Conservation (phyloP, 2,797 vertebrate species). For the Diplodus sargus region DNA sequence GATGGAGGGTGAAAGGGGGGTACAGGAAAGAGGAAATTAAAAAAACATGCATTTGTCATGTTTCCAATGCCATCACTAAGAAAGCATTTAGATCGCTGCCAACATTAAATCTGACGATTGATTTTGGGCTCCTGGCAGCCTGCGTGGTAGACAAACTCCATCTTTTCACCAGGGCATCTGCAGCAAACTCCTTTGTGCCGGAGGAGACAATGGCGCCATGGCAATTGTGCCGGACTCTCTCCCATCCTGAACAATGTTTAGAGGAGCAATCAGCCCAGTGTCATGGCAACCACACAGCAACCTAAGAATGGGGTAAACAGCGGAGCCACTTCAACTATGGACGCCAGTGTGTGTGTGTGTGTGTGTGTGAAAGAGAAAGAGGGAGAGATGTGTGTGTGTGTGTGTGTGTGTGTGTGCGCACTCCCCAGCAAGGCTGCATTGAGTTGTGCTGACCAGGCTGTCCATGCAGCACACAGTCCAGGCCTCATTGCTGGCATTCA, state of each 20-base stretch:
- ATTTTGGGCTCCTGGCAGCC: slow-evolving; percentile 37
- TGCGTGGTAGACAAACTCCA: slow-evolving; percentile 39
- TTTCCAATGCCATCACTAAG: slow-evolving; percentile 18
- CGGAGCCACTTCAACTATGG: slow-evolving; percentile 71
- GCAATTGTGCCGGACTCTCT: slow-evolving; percentile 69
- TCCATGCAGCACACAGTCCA: slow-evolving; percentile 67
- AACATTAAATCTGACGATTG: slow-evolving; percentile 41
- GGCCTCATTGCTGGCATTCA: slow-evolving; percentile 80
- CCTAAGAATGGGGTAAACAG: slow-evolving; percentile 82
- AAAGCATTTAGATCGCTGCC: slow-evolving; percentile 10
- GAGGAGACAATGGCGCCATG: slow-evolving; percentile 71
- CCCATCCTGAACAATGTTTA: slow-evolving; percentile 75
- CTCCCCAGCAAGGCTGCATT: slow-evolving; percentile 57
- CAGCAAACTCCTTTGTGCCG: slow-evolving; percentile 72
- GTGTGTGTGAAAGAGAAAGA: slow-evolving; percentile 35
- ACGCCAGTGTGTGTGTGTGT: slow-evolving; percentile 50
- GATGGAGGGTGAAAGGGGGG: background rate
- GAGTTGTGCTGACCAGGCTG: slow-evolving; percentile 83
- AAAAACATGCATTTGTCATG: slow-evolving; percentile 3
- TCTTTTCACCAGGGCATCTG: slow-evolving; percentile 69
- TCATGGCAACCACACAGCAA: slow-evolving; percentile 79
- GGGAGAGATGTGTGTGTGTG: slow-evolving; percentile 14
- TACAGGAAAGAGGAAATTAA: background rate
- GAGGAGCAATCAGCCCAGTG: slow-evolving; percentile 67
- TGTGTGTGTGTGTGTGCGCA: slow-evolving; percentile 40